Evolutionary conservation across 2,888 invertebrate genomes (phyloP).

Genomic region (Perizoma affinitatum): DNA sequence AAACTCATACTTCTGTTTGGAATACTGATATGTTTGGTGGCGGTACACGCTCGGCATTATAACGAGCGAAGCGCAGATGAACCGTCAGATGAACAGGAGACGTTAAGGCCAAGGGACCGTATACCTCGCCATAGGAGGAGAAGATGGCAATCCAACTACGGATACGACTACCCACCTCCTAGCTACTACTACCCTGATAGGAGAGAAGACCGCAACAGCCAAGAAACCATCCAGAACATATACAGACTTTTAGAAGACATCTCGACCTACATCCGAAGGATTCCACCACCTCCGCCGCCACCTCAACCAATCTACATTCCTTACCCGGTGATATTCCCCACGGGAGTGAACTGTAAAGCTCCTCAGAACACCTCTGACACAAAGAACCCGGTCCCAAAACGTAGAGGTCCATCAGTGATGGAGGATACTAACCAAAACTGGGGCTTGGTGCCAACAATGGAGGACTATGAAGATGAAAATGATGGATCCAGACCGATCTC

Average conservation of each 20-base stretch:
- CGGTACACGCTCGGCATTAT: conserved; percentile 54
- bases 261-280: conserved; percentile 50
- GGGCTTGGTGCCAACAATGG: conserved; percentile 51
- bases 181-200: conserved; percentile 54
- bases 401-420: conserved; percentile 52
- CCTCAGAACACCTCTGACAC: conserved; percentile 23
- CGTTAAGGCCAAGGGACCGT: conserved; percentile 42
- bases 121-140: conserved; percentile 57
- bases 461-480: conserved; percentile 43
- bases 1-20: conserved; percentile 49
- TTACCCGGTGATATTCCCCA: conserved; percentile 60
- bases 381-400: background rate
- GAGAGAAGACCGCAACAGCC: conserved; percentile 56
- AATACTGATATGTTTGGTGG: conserved; percentile 49
- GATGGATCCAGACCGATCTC: conserved; percentile 67
- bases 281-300: conserved; percentile 50
- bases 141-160: conserved; percentile 60
- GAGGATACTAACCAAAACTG: conserved; percentile 66
- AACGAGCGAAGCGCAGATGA: conserved; percentile 49
- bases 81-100: conserved; percentile 39
- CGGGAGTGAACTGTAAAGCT: conserved; percentile 46
- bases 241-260: conserved; percentile 64
- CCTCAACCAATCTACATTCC: conserved; percentile 69
- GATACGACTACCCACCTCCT: conserved; percentile 57
- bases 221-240: conserved; percentile 59